A percentile compares a stretch with the other conserved stretches of the same genome.
These are phyloP conservation scores for Neria commutata DNA, from an alignment of 2,888 invertebrate species.

Conservation along the genomic window DNA sequence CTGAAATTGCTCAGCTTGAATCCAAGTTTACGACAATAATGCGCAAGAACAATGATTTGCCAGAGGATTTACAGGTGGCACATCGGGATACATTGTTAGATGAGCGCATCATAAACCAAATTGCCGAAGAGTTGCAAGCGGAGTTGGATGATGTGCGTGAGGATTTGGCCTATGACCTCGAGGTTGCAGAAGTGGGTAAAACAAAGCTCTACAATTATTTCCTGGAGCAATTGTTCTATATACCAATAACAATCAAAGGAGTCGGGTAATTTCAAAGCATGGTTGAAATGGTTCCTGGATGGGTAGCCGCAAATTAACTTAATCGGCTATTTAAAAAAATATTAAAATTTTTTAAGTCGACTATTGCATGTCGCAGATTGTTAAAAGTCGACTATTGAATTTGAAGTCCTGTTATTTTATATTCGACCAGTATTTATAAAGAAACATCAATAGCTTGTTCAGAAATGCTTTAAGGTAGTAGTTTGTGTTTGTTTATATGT, in stretches of 20 bases:
- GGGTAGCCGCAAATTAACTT: too few relatives aligned
- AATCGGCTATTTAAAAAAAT: too few relatives aligned
- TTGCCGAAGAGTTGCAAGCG: constrained; percentile 67
- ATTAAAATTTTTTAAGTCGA: too few relatives aligned
- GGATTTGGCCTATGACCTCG: constrained; percentile 73
- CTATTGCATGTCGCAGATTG: too few relatives aligned
- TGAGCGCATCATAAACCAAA: constrained; percentile 68
- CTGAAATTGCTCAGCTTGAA: constrained; percentile 65
- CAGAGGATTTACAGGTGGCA: constrained; percentile 66
- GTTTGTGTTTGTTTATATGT: too few relatives aligned
- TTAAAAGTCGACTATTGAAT: too few relatives aligned
- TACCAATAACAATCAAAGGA: constrained; percentile 68
- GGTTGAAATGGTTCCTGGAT: too few relatives aligned
- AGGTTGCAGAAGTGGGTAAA: constrained; percentile 70
- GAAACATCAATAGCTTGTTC: too few relatives aligned
- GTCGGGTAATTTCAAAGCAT: too few relatives aligned
- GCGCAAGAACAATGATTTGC: constrained; percentile 66
- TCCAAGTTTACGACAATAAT: constrained; percentile 67
- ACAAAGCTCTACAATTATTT: constrained; percentile 72
- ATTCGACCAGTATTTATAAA: too few relatives aligned
- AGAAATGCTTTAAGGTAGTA: too few relatives aligned
- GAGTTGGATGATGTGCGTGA: constrained; percentile 69
- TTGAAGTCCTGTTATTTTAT: too few relatives aligned
- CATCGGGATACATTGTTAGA: constrained; percentile 73
- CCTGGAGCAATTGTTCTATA: constrained; percentile 70